These are phyloP conservation scores for Heliocidaris tuberculata DNA, from an alignment of 35 echinoderm and acorn worm genomes.

Conservation along the genomic window DNA sequence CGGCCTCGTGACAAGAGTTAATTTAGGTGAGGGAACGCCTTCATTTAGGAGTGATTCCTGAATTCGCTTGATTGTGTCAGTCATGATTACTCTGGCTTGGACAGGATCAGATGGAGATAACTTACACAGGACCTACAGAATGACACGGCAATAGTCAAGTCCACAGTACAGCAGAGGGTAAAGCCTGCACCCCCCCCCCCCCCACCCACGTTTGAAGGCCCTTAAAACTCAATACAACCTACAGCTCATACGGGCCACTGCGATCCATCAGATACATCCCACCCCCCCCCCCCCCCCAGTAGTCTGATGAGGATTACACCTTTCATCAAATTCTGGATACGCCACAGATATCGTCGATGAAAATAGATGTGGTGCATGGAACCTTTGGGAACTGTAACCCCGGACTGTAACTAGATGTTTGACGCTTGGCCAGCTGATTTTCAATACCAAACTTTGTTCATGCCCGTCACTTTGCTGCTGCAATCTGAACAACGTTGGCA, in stretches of 20 bases:
- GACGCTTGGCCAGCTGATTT: neutral
- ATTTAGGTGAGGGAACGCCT: constrained; percentile 8
- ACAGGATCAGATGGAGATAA: neutral
- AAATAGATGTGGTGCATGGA: too few relatives aligned
- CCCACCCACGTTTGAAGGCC: neutral
- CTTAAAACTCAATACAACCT: too few relatives aligned
- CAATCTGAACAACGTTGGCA: neutral
- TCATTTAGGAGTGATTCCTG: neutral
- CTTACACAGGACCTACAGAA: neutral
- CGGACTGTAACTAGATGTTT: neutral
- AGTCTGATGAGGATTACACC: too few relatives aligned
- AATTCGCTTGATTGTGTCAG: neutral
- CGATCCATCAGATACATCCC: neutral
- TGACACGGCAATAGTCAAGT: neutral
- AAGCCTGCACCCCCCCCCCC: neutral
- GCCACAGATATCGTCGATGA: too few relatives aligned
- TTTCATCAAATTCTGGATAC: too few relatives aligned
- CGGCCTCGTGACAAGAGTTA: neutral
- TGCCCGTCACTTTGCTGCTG: neutral
- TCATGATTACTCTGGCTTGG: neutral
- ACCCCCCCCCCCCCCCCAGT: neutral
- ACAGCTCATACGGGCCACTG: too few relatives aligned
- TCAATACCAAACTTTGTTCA: neutral
- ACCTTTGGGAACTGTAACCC: neutral
- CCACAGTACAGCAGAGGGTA: too few relatives aligned